A percentile compares a stretch with the other conserved stretches of the same genome.
Conservation (phyloP, 2,113 vertebrate species). For the Tinamus guttatus region DNA sequence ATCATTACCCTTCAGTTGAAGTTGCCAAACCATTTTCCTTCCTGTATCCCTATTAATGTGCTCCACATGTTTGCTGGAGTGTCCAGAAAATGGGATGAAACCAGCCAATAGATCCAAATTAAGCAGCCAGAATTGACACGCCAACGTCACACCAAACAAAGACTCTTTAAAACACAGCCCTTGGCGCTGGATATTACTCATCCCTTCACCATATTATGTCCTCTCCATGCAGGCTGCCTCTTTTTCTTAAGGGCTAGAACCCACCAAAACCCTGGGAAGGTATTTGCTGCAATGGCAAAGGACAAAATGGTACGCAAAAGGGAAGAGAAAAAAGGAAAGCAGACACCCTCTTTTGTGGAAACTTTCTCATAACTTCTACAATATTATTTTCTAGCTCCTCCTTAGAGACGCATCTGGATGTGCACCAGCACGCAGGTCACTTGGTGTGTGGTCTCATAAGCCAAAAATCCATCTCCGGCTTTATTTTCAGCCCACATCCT, state of each 20-base stretch:
- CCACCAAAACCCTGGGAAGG: background rate
- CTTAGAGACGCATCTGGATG: background rate
- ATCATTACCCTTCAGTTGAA: background rate
- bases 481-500: constrained; percentile 34
- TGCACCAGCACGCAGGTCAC: background rate
- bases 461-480: background rate
- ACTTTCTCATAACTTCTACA: background rate
- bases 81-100: background rate
- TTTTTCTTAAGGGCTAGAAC: background rate
- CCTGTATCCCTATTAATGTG: background rate
- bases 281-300: background rate
- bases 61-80: background rate
- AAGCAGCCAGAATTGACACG: background rate
- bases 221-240: background rate
- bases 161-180: background rate
- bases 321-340: background rate
- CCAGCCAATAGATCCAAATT: background rate
- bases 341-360: background rate
- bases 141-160: background rate
- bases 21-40: background rate
- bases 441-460: background rate
- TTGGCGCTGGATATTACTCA: background rate
- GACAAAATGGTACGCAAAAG: background rate
- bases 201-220: background rate
- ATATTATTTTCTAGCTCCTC: background rate